Evolutionary conservation across 2,113 vertebrate genomes (phyloP), one percentile per base, ranked within the genome.

Genomic region (Cygnus atratus): DNA sequence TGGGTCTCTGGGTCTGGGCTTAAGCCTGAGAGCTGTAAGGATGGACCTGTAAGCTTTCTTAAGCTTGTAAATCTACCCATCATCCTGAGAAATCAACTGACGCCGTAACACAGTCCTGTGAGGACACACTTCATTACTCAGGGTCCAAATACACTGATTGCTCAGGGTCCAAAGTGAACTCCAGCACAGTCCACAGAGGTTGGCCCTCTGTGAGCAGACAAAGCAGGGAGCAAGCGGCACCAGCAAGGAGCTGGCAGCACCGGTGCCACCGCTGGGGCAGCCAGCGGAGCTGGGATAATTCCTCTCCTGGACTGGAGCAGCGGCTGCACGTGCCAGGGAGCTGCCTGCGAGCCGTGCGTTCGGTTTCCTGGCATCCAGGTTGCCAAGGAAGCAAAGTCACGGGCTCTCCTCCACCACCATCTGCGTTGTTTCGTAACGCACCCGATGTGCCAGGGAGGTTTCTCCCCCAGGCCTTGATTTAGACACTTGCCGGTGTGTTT

Each of bases 291-390:
- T 24, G 48, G 33, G 83, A 37, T 48, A 5, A 35, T 28, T 41
- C 66, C n/a, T 24, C 68, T 72, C 37, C 79, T 6, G 68, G 58
- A 83, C 65, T 44, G 72, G 5, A 43, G 55, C 20, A 0, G 15
- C 5, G 31, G 52, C 10, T 15, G 35, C 18, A 33, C 0, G 0
- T 2, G 26, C 25, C 57, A 0, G 0, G 61, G 29, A 50, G 66
- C 33, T 1, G 6, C 33, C 81, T 24, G 65, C 4, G 12, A 28
- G 59, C 78, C 0, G 1, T 2, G n/a, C 0, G 6, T 31, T 70
- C 6, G 2, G 57, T 48, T 52, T 76, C 74, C 81, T 57, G 67
- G 50, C 59, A 48, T 44, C 0, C 2, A 75, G 68, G 79, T 41
- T 95, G 89, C 85, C 89, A 84, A 81, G 91, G 84, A 93, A 93